Evolutionary conservation across 2,888 invertebrate species (phyloP), one percentile per base, ranked within the genome.

Genomic region (Lithophane leautieri): DNA sequence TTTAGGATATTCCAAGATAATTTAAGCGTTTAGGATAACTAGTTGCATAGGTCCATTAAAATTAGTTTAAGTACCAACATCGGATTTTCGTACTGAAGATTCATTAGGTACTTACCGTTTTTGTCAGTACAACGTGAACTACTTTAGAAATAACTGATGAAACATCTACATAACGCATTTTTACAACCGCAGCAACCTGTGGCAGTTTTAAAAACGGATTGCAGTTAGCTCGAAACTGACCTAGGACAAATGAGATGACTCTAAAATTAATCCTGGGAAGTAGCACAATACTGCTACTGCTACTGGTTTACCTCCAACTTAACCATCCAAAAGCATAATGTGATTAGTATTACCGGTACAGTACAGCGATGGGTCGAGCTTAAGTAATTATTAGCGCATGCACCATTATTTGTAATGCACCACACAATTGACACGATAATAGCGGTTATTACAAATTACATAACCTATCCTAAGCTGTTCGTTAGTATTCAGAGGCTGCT

Each of bases 401-500:
- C 62, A 50, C 61, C 61, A 16, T 28, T 47, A 62, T 44, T 76
- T 56, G 50, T 34, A 47, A 52, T 42, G 61, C 56, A 61, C 44
- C 22, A 70, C 42, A 72, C 52, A 52, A 75, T 66, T 67, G 12
- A 56, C 60, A 60, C 52, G 56, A 67, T 65, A 78, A 70, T 62
- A 78, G 22, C 60, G 50, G 76, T 50, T 77, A 78, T 69, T 70
- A 72, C 25, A 44, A 86, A 79, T 80, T 62, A 82, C 83, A 82
- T 84, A 88, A 89, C 87, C 87, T 89, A 89, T 85, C 86, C 83
- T 80, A 89, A 90, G 83, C 69, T 77, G 73, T 81, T 76, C 44
- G 73, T 72, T 74, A 85, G 54, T 71, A 70, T 47, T 63, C 84
- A 84, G 85, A 85, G 87, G 87, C 86, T 73, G 86, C 71, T 77